Percentiles rank a stretch among this genome's conserved stretches.
Evolutionary conservation across 2,113 vertebrate genomes (phyloP).

Genomic region (Nyctereutes procyonoides): DNA sequence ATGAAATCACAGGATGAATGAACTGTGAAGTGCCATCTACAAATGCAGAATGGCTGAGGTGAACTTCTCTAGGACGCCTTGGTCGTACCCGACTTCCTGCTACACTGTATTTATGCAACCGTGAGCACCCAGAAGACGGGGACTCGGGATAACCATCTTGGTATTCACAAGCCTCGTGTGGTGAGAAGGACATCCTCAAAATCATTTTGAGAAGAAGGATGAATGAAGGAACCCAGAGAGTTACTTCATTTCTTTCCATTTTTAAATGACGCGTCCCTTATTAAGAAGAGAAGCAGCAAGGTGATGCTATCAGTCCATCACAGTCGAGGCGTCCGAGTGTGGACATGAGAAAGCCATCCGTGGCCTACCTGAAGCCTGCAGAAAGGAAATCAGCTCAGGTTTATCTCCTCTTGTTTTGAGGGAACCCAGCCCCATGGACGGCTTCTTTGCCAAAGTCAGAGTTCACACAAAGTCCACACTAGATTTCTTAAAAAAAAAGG

Average conservation of each 20-base stretch:
- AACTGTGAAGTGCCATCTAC: neutral
- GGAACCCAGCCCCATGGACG: conserved; percentile 50
- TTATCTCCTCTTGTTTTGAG: neutral
- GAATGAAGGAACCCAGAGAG: neutral
- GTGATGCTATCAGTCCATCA: neutral
- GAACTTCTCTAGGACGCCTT: neutral
- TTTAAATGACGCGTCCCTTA: neutral
- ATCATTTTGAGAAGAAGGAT: neutral
- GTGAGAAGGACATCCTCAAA: neutral
- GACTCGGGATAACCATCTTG: too few relatives aligned
- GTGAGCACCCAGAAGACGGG: neutral
- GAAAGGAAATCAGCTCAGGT: conserved; percentile 59
- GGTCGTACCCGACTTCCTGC: neutral
- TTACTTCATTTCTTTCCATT: neutral
- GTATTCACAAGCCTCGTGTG: neutral
- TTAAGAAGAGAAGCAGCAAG: neutral
- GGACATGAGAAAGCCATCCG: neutral
- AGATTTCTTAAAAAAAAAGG: conserved; percentile 57
- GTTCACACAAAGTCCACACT: conserved; percentile 83
- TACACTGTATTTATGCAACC: neutral
- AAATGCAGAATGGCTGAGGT: neutral
- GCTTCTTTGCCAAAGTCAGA: conserved; percentile 77
- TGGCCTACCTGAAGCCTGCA: neutral
- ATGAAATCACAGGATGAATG: neutral
- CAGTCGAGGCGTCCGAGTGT: neutral